Conservation (phyloP, 2,888 invertebrate genomes). For the Norana najaformis region DNA sequence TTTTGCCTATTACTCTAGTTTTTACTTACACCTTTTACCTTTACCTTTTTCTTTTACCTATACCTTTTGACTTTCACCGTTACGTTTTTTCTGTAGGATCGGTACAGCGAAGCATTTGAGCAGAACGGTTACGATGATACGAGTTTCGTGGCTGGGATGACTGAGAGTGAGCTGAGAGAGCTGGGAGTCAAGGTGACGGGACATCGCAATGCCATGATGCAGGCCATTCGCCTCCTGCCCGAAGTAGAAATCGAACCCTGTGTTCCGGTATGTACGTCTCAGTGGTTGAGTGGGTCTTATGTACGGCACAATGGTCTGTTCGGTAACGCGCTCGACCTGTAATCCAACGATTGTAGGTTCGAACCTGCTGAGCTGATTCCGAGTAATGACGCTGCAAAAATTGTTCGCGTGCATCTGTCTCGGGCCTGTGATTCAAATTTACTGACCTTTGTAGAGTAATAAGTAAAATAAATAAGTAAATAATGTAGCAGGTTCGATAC, state of each 20-base stretch:
- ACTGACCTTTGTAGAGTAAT: no score
- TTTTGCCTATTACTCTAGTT: no score
- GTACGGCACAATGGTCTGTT: no score
- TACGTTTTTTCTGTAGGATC: constrained; percentile 22
- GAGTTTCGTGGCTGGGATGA: constrained; percentile 36
- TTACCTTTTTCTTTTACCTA: neutral
- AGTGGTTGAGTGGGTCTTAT: neutral
- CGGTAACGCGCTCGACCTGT: no score
- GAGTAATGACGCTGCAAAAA: no score
- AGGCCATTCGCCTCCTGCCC: constrained; percentile 32
- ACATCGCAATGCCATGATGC: constrained; percentile 36
- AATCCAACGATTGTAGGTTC: no score
- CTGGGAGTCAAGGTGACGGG: constrained; percentile 28
- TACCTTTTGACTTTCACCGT: neutral
- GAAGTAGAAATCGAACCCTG: constrained; percentile 33
- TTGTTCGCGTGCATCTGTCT: no score
- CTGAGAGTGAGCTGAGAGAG: constrained; percentile 31
- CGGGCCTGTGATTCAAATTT: no score
- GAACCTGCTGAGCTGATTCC: no score
- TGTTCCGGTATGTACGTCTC: constrained; percentile 26
- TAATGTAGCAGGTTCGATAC: no score
- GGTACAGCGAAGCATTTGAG: constrained; percentile 30
- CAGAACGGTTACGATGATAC: constrained; percentile 37
- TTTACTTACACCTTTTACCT: neutral
- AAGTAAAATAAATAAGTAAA: no score